Evolutionary conservation across 2,797 vertebrate species (phyloP), one percentile per base, ranked within the genome.

Genomic region (Syndactyla subalaris): DNA sequence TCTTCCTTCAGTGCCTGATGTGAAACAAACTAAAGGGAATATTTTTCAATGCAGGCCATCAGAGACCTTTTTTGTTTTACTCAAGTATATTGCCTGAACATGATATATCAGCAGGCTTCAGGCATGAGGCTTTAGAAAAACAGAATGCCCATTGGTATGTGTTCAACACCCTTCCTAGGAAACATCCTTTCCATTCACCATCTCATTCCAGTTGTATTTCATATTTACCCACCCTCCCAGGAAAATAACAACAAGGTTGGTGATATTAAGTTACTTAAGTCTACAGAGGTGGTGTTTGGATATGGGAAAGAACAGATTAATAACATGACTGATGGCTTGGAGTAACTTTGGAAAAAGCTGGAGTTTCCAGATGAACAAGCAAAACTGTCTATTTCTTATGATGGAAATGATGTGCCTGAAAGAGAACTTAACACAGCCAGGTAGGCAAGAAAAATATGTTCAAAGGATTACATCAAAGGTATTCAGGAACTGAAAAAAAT

Each of bases 371-470:
- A 20, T 84, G 62, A 78, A 57, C 39, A 66, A 70, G 36, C 14
- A 85, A 79, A 94, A 82, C 3, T 15, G 4, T 51, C 5, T 22
- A 4, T 82, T 76, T 92, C 45, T 79, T 66, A 20, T 34, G 55
- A 59, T 78, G 27, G 77, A 82, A 90, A 67, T 82, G 1, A 27
- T 67, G 34, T 93, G 23, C 63, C 48, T 76, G 45, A 79, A 92
- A 90, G 26, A 81, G 26, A 76, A 81, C 55, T 76, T 95, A 90
- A 70, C 21, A 10, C 32, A 66, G 43, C 14, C 63, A 82, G 38
- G 71, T 93, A 73, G 74, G 41, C 29, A 93, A 87, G 59, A 89
- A 95, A 92, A 92, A 84, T 59, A 55, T 32, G 36, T 95, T 90
- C 77, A 84, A 95, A 95, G 62, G 51, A 12, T 70, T 73, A 73